Evolutionary conservation across 2,888 invertebrate genomes (phyloP), one percentile per base, ranked within the genome.

Genomic region (Podabrus alpinus): DNA sequence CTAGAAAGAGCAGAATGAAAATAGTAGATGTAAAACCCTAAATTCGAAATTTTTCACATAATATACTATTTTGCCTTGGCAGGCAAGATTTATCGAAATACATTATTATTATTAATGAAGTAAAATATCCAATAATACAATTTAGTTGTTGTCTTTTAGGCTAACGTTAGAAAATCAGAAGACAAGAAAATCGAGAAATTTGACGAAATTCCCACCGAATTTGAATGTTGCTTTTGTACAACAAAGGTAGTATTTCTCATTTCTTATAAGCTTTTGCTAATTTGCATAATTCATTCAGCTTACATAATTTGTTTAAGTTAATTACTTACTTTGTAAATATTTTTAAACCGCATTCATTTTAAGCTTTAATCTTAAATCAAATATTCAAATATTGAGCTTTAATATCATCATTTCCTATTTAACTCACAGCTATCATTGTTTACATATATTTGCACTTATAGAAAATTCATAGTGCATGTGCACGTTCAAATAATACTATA

Each of bases 161-260:
- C 85, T 83, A 86, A 87, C 84, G 86, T 87, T 86, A 87, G 92
- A 92, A 92, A 92, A 91, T 90, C 89, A 88, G 91, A 90, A 83
- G 85, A 87, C 87, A 89, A 88, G 88, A 90, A 89, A 88, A 86
- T 88, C 87, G 87, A 87, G 82, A 86, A 85, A 92, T 90, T 93
- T 90, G 95, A 95, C 91, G 95, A 96, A 91, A 92, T 95, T 89
- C 95, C 95, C 90, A 95, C 94, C 91, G 96, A 96, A 91, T 95
- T 95, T 92, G 96, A 96, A 92, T 96, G 96, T 94, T 96, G 96
- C 93, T 96, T 95, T 94, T 96, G 96, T 93, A 95, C 95, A 89
- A 93, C 95, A 88, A 96, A 96, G 95, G 96, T 96, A 94, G 89
- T 89, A 89, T 76, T 73, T 64, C 66, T 66, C 73, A 71, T 62